Evolutionary conservation across 2,113 vertebrate species (phyloP), one percentile per base, ranked within the genome.

Genomic region (Agelaius phoeniceus): DNA sequence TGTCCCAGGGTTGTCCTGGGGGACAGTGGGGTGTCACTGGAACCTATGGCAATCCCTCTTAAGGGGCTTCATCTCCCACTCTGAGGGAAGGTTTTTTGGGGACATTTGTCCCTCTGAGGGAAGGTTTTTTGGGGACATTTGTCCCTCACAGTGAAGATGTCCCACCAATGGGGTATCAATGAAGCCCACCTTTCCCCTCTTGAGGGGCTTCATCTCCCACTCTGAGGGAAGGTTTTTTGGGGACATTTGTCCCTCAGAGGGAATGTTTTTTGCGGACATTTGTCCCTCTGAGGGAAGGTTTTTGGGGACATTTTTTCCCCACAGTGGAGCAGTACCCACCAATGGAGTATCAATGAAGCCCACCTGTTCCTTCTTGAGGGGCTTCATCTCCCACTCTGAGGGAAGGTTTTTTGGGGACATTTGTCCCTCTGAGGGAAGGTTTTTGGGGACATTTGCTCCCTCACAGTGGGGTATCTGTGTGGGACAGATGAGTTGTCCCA

Each of bases 121-220:
- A 41, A 41, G 14, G 41, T 14, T 41, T 41, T 41, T 41, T 41
- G 41, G 41, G 41, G 41, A 41, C 23, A 33, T 33, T 3, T 37
- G 33, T 21, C 26, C 9, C 10, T 8, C 3, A 7, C 15, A 13
- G 15, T 18, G 17, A 19, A 39, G 15, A 0, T 0, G 5, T 1
- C 23, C 15, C 43, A 41, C 4, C 1, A 6, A 6, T 20, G 26
- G 3, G 10, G 12, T 23, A 9, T n/a, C 15, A 28, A 13, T 35
- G 24, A 15, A 61, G 15, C 15, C 5, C 65, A 22, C 18, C 35
- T 9, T 9, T 51, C 9, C 30, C 26, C 26, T 51, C 51, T 52
- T 28, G 51, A 52, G 9, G 27, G 15, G 27, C 51, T 52, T 52
- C 51, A 28, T 52, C 51, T 15, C 51, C 51, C 27, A 28, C 28